Evolutionary conservation across 2,888 invertebrate genomes (phyloP), one percentile per base, ranked within the genome.

Genomic region (Gymnocheta viridis): DNA sequence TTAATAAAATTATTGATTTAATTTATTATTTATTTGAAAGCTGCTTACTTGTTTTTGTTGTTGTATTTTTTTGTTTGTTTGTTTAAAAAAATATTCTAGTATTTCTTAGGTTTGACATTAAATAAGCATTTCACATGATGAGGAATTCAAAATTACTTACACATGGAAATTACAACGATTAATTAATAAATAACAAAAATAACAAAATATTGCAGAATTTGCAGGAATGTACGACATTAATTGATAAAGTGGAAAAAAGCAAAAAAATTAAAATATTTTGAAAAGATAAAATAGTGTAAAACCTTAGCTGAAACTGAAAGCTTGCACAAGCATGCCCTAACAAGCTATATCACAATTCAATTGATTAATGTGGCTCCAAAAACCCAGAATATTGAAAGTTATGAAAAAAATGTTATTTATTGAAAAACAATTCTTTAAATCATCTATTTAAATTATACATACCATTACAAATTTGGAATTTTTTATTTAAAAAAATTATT

Each of bases 121-220:
- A 86, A 90, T 89, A 70, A 89, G 89, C 78, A 89, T 87, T 87
- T 90, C 89, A 86, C 88, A 87, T 85, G 88, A 89, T 58, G 89
- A 88, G 85, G 88, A 88, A 83, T 89, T 89, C 85, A 89, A 86
- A 80, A 89, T 89, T 89, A 90, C 89, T 89, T 89, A 89, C 87
- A 87, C 69, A 64, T 64, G 17, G 32, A 66, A 83, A 73, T 60
- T 62, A 66, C 49, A 60, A 60, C 66, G 32, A 32, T 14, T 67
- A 77, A 72, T 70, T 12, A 76, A 24, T 4, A 14, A 32, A 56
- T 64, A 24, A 44, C 10, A n/a, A 51, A 29, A 76, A 58, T 3
- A 60, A 38, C 14, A 38, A 47, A 9, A 17, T 2, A 32, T 32
- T 4, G 32, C 6, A 72, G 6, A 17, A 6, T 56, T 14, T 24